A percentile compares a stretch with the other conserved stretches of the same genome.
phyloP scores from a whole-genome alignment of 2,113 vertebrate species.

The Centropus unirufus region DNA sequence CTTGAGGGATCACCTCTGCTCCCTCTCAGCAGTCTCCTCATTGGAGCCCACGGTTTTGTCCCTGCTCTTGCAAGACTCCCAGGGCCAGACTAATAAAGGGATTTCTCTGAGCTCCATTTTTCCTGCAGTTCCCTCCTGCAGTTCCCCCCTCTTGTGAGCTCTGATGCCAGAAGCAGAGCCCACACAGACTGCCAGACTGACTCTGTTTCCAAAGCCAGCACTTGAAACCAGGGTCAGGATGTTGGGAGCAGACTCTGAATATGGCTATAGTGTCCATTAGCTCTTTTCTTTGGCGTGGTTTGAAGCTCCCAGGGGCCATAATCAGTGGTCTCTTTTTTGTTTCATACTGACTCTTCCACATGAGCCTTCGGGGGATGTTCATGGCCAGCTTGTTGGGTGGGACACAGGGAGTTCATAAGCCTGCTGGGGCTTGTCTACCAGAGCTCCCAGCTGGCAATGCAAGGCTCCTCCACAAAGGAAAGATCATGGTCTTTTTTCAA shows the following conservation, averaged over 20 bases:
- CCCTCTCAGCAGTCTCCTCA: background rate
- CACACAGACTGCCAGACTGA: conserved; percentile 44
- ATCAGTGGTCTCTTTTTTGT: conserved; percentile 52
- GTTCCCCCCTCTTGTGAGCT: background rate
- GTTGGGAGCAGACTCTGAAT: background rate
- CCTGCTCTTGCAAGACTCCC: fast-evolving
- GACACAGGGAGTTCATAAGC: conserved; percentile 9
- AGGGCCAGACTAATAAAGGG: background rate
- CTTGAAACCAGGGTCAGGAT: background rate
- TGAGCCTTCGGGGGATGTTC: background rate
- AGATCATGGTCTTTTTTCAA: background rate
- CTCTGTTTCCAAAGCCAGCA: background rate
- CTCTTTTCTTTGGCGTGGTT: background rate
- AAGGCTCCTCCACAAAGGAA: background rate
- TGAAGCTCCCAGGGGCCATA: background rate
- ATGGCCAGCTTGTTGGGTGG: conserved; percentile 12
- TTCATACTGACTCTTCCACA: background rate
- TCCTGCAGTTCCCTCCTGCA: background rate
- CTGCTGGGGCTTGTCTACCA: background rate
- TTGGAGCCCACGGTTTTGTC: background rate
- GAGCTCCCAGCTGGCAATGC: background rate
- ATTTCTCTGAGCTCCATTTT: background rate
- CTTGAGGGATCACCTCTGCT: background rate
- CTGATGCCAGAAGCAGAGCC: conserved; percentile 23
- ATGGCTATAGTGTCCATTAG: background rate